phyloP scores from a whole-genome alignment of 2,797 vertebrate species.

The Gadopsis marmoratus region DNA sequence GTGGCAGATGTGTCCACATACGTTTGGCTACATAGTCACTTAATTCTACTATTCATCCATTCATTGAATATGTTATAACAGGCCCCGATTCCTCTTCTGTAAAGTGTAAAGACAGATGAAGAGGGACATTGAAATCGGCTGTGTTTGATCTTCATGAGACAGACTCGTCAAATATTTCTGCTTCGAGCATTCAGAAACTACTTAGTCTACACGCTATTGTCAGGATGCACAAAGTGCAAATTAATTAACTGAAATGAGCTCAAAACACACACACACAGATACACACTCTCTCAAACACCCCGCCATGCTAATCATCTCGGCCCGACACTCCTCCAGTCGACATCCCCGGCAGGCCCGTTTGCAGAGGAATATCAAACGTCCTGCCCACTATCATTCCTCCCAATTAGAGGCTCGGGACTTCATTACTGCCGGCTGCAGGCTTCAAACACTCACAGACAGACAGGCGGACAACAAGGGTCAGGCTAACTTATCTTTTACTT shows the following conservation, averaged over 20 bases:
- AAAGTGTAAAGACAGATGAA: neutral
- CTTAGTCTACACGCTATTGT: constrained; percentile 14
- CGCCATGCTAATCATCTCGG: constrained; percentile 49
- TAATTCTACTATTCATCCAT: neutral
- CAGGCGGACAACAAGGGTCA: constrained; percentile 7
- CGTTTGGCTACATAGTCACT: neutral
- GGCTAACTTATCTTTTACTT: constrained; percentile 28
- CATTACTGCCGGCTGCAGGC: constrained; percentile 48
- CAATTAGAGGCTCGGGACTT: constrained; percentile 68
- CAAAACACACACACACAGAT: neutral
- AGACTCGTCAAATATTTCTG: neutral
- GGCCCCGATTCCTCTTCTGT: neutral
- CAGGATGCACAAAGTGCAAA: constrained; percentile 10
- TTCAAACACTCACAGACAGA: constrained; percentile 20
- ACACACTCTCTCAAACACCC: constrained; percentile 14
- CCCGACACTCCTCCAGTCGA: constrained; percentile 30
- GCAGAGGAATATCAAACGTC: constrained; percentile 63
- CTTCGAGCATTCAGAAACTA: neutral
- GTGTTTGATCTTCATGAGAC: neutral
- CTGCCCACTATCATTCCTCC: constrained; percentile 57
- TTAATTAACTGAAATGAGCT: constrained; percentile 26
- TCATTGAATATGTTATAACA: neutral
- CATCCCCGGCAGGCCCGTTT: constrained; percentile 50
- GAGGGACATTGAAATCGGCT: neutral
- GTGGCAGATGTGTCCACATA: neutral